Conservation (phyloP, 1,140 invertebrate genomes). For the Drosophila pachea region DNA sequence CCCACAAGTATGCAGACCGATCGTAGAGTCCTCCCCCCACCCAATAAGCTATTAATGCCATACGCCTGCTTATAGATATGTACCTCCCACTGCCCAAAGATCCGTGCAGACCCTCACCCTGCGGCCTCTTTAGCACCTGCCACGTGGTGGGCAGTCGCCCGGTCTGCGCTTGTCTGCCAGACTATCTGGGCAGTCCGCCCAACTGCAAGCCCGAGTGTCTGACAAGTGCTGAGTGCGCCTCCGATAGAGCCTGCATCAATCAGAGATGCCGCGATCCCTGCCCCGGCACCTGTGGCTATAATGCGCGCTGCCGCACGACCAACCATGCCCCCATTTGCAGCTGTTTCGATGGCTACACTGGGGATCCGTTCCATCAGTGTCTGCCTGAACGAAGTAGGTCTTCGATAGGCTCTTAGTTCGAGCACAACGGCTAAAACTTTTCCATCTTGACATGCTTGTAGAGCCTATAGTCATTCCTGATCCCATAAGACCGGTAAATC, state of each 20-base stretch:
- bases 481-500: slow-evolving; percentile 76
- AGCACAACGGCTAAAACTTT: slow-evolving; percentile 19
- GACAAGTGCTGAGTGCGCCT: slow-evolving; percentile 88
- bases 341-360: slow-evolving; percentile 86
- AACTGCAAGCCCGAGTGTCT: slow-evolving; percentile 90
- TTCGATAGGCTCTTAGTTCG: neutral
- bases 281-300: slow-evolving; percentile 89
- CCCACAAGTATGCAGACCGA: slow-evolving; percentile 81
- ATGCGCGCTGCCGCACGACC: slow-evolving; percentile 89
- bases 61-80: slow-evolving; percentile 79
- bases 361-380: slow-evolving; percentile 86
- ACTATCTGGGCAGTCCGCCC: slow-evolving; percentile 88
- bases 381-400: slow-evolving; percentile 73
- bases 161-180: slow-evolving; percentile 88
- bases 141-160: slow-evolving; percentile 85
- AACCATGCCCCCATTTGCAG: slow-evolving; percentile 91
- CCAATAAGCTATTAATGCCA: slow-evolving; percentile 35
- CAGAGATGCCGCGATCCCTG: slow-evolving; percentile 90
- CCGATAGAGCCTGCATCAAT: slow-evolving; percentile 87
- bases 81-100: slow-evolving; percentile 81
- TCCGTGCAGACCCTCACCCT: slow-evolving; percentile 89
- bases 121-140: slow-evolving; percentile 90
- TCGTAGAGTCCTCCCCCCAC: neutral
- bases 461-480: slow-evolving; percentile 59
- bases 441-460: slow-evolving; percentile 33